These are phyloP conservation scores for Clostera curtula DNA, from an alignment of 2,888 invertebrate genomes.

Conservation along the genomic window DNA sequence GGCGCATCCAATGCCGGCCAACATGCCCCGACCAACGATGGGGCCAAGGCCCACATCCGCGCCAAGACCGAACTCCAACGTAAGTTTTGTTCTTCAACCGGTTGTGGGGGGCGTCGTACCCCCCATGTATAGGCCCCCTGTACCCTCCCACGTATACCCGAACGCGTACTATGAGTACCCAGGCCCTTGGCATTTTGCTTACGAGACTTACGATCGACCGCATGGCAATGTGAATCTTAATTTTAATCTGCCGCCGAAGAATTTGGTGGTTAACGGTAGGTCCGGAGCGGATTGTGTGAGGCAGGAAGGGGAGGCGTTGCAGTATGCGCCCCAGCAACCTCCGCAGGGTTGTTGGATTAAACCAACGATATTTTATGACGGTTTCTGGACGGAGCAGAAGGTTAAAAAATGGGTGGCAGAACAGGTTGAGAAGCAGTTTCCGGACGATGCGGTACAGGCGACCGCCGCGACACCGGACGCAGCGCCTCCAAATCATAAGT, in stretches of 20 bases:
- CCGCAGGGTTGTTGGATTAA: conserved; percentile 64
- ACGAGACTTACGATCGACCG: conserved; percentile 50
- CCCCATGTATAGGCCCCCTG: conserved; percentile 38
- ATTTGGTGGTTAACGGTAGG: conserved; percentile 50
- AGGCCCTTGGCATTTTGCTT: conserved; percentile 63
- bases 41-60: conserved; percentile 14
- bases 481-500: conserved; percentile 20
- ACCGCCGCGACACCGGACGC: conserved; percentile 24
- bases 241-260: conserved; percentile 61
- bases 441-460: conserved; percentile 51
- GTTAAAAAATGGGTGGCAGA: conserved; percentile 71
- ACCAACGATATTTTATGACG: conserved; percentile 68
- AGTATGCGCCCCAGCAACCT: conserved; percentile 37
- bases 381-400: conserved; percentile 72
- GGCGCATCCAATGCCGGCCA: conserved; percentile 35
- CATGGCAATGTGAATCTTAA: conserved; percentile 58
- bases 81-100: conserved; percentile 64
- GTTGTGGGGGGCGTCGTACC: conserved; percentile 45
- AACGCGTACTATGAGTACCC: conserved; percentile 56
- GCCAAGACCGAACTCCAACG: conserved; percentile 46
- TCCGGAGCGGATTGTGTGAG: conserved; percentile 45
- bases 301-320: conserved; percentile 37
- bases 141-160: conserved; percentile 38
- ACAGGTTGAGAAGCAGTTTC: conserved; percentile 66
- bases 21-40: conserved; percentile 18